Base-by-base conservation (phyloP, 2,797 vertebrate genomes). In the Geotria australis region DNA sequence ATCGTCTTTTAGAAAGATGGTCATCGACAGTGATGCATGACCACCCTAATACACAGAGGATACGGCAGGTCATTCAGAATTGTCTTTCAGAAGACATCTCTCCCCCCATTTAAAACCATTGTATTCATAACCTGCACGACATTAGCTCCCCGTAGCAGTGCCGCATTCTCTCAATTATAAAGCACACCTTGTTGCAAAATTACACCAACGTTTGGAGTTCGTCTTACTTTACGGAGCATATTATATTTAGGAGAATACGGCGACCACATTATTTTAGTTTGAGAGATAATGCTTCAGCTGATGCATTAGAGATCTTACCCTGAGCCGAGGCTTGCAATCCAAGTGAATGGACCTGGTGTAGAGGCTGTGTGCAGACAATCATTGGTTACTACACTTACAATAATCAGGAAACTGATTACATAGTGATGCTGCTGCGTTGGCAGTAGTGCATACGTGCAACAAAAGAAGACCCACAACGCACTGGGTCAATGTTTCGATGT, bases 291-390 rank as follows among this genome's bases (percentile, higher is more conserved):
- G 51, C 59, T 46, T 56, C 2, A 13, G 8, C 9, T 3, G 12
- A 13, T n/a, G 9, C 14, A 3, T 38, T 9, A 51, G 10, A 61
- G 67, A 51, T 10, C 71, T 73, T 73, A 94, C 88, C 79, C 83
- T 91, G 61, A 98, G 73, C 67, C 85, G 85, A 64, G 86, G 85
- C 70, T 85, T 81, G 65, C 79, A 74, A 67, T 82, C 85, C 75
- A 96, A 77, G 77, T 83, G 91, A 70, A 83, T 84, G 38, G 81
- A 82, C 67, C 91, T 78, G 68, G 89, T 91, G 69, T 98, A 88
- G 64, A 96, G 76, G 72, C 91, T 98, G 60, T 13, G 4, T 61
- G 3, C 14, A 49, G 47, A 48, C 10, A 14, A 49, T 15, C 15
- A 10, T n/a, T n/a, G 46, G 57, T 57, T 12, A 15, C n/a, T 15